Evolutionary conservation across 2,888 invertebrate species (phyloP).

Genomic region (Cordylochernes scorpioides): DNA sequence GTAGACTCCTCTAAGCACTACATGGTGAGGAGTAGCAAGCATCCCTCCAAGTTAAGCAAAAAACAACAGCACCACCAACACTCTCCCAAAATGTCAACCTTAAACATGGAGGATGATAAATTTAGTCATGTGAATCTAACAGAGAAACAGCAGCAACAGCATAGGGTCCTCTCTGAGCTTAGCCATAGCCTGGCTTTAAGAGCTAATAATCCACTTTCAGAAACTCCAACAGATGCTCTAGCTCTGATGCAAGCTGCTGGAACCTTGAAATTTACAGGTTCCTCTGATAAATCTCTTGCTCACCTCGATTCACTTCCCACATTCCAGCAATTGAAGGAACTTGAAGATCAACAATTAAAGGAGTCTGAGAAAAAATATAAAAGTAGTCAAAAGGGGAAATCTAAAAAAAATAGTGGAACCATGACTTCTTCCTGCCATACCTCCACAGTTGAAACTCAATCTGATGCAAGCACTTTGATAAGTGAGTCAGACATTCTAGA

Average conservation of each 20-base stretch:
- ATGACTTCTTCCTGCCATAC: constrained; percentile 1
- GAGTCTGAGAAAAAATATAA: too few relatives aligned
- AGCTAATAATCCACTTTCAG: constrained; percentile 5
- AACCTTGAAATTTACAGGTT: constrained; percentile 8
- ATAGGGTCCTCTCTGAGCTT: constrained; percentile 11
- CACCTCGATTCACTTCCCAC: too few relatives aligned
- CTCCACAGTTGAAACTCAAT: not conserved
- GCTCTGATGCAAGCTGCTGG: constrained; percentile 11
- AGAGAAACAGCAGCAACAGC: constrained; percentile 20
- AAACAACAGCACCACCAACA: constrained; percentile 2
- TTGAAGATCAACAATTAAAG: constrained; percentile 3
- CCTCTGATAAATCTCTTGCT: constrained; percentile 8
- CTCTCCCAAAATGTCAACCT: constrained; percentile 7
- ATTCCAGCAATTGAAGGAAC: constrained; percentile 3
- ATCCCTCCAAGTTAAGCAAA: not conserved
- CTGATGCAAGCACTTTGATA: too few relatives aligned
- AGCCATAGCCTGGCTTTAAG: constrained; percentile 11
- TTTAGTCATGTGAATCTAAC: constrained; percentile 6
- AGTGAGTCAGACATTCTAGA: too few relatives aligned
- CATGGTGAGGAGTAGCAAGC: not conserved
- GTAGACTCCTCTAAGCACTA: not conserved
- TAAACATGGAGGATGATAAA: too few relatives aligned
- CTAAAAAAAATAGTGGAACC: too few relatives aligned
- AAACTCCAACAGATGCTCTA: constrained; percentile 24
- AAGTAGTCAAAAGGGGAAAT: too few relatives aligned